phyloP scores from a whole-genome alignment of 1,140 invertebrate genomes.

The Neodiprion fabricii region DNA sequence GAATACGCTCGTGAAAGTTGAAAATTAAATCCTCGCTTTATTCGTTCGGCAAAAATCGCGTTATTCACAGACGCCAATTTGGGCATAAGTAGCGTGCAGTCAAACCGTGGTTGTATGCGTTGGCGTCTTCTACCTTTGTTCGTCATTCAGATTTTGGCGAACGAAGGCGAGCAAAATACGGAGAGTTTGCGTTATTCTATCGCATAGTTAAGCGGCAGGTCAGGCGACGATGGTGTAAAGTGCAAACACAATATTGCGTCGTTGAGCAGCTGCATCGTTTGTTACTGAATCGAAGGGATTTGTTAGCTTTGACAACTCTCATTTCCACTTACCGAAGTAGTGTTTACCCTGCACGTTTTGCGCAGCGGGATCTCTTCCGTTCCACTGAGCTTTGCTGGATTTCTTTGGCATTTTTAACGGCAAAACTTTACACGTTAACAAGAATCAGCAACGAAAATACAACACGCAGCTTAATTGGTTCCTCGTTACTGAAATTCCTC shows the following conservation, averaged over 20 bases:
- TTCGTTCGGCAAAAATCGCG: too few relatives aligned
- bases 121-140: too few relatives aligned
- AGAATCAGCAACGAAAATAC: too few relatives aligned
- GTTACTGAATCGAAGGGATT: not conserved
- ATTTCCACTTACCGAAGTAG: constrained; percentile 34
- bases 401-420: constrained; percentile 37
- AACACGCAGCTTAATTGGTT: too few relatives aligned
- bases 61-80: too few relatives aligned
- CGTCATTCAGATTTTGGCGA: not conserved
- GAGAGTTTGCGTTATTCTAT: not conserved
- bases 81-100: too few relatives aligned
- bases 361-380: constrained; percentile 20
- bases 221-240: not conserved
- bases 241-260: not conserved
- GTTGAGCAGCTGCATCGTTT: not conserved
- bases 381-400: constrained; percentile 30
- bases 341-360: constrained; percentile 30
- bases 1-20: too few relatives aligned
- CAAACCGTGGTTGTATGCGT: too few relatives aligned
- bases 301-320: not conserved
- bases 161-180: not conserved
- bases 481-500: too few relatives aligned
- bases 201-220: not conserved
- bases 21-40: too few relatives aligned
- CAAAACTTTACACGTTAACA: not conserved